Conservation (phyloP, 2,113 vertebrate genomes). For the Sphyrna mokarran region DNA sequence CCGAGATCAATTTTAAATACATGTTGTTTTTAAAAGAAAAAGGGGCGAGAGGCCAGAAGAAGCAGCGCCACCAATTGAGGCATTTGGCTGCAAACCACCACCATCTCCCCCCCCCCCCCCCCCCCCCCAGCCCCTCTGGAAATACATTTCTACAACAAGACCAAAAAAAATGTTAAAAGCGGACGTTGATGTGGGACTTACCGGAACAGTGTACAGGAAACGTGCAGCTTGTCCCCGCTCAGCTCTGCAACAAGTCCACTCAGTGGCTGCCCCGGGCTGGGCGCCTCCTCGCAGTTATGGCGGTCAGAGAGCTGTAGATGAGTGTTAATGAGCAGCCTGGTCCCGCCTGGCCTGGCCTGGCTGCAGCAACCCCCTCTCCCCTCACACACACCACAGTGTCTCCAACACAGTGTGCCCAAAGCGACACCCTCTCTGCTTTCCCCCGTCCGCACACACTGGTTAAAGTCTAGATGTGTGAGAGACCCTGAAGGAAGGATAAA, state of each 20-base stretch:
- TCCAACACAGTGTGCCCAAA: not conserved
- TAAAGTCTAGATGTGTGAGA: not conserved
- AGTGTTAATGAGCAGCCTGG: not conserved
- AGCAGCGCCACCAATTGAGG: not conserved
- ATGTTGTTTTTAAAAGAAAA: not conserved
- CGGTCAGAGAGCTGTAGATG: not conserved
- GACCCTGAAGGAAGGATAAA: not conserved
- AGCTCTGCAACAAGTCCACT: not conserved
- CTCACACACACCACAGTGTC: no score
- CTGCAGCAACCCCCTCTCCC: not conserved
- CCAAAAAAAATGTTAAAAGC: not conserved
- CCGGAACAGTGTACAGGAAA: constrained; percentile 25
- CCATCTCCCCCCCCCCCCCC: no score
- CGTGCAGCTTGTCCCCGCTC: not conserved
- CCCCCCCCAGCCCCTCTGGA: not conserved
- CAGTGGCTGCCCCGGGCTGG: no score
- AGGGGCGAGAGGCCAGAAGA: not conserved
- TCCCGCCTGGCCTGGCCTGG: not conserved
- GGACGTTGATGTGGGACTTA: not conserved
- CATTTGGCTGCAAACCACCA: not conserved
- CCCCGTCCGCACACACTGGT: not conserved
- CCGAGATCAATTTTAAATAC: not conserved
- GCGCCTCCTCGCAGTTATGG: not conserved
- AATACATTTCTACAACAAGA: not conserved
- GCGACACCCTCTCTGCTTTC: not conserved